Base-by-base conservation (phyloP, 2,888 invertebrate genomes). In the Busseola fusca region DNA sequence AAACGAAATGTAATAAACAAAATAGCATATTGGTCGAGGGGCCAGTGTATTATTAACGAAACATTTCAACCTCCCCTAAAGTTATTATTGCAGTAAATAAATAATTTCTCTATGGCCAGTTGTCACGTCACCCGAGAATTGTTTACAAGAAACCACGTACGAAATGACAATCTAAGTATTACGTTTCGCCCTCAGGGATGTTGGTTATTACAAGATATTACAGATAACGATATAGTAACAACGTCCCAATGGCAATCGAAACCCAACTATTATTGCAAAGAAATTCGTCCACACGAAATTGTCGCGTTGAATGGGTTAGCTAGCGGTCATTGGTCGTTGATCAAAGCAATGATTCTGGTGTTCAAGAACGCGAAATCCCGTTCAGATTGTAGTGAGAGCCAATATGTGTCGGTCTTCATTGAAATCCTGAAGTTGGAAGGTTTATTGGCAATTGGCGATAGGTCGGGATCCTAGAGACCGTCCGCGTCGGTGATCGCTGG, bases 401-500 rank as follows among this genome's bases (percentile, higher is more conserved):
- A 82, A 81, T 84, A 74, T 77, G 74, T 78, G 75, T 74, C 76
- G 84, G 84, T 87, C 86, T 89, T 92, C 91, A 91, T 91, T 91
- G 90, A 90, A 92, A 91, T 89, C 88, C 88, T 83, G 83, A 84
- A 86, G 83, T 82, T 85, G 74, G 82, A 86, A 87, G 86, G 87
- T 94, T 93, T 93, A 93, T 88, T 87, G 89, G 86, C 89, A 84
- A 92, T 93, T 83, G 90, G 84, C 90, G 58, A 82, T 80, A 82
- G 83, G 66, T 72, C 56, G 78, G 80, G 82, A 66, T 74, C 56
- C 75, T 74, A 72, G 70, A 84, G 86, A 82, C 84, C 86, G 84
- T 84, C 84, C 88, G 90, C 86, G 84, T 84, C 84, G 88, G 90
- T 90, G 90, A 91, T 91, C 89, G 91, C 86, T 74, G 87, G 91